Evolutionary conservation across 2,113 vertebrate genomes (phyloP).

Genomic region (Eolophus roseicapilla): DNA sequence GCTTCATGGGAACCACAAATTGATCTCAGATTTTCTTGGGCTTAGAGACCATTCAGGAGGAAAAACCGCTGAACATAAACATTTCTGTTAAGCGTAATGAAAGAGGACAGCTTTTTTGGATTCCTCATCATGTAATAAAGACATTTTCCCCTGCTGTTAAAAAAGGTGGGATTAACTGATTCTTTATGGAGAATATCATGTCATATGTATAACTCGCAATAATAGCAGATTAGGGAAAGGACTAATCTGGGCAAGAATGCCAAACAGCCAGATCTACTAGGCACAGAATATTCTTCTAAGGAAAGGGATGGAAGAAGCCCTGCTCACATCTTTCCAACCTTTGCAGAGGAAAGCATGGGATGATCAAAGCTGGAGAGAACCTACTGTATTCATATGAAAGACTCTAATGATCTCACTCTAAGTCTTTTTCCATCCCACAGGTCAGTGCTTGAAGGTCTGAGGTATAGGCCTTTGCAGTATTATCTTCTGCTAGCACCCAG

Average conservation of each 20-base stretch:
- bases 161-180: neutral
- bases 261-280: neutral
- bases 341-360: neutral
- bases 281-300: neutral
- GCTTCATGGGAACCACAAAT: neutral
- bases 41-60: constrained; percentile 5
- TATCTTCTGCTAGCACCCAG: neutral
- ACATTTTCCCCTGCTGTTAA: neutral
- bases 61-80: neutral
- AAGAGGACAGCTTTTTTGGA: neutral
- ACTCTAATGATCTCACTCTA: neutral
- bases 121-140: neutral
- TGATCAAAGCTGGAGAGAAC: neutral
- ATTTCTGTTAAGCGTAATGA: neutral
- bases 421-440: neutral
- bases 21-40: constrained; percentile 59
- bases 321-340: neutral
- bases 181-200: neutral
- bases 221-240: neutral
- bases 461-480: neutral
- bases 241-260: neutral
- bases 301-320: neutral
- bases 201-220: neutral
- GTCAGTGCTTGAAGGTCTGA: neutral
- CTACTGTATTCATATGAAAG: neutral